Percentiles rank a stretch among this genome's conserved stretches.
These are phyloP conservation scores for Sphaeridia pumilis DNA, from an alignment of 2,888 invertebrate genomes.

Conservation along the genomic window DNA sequence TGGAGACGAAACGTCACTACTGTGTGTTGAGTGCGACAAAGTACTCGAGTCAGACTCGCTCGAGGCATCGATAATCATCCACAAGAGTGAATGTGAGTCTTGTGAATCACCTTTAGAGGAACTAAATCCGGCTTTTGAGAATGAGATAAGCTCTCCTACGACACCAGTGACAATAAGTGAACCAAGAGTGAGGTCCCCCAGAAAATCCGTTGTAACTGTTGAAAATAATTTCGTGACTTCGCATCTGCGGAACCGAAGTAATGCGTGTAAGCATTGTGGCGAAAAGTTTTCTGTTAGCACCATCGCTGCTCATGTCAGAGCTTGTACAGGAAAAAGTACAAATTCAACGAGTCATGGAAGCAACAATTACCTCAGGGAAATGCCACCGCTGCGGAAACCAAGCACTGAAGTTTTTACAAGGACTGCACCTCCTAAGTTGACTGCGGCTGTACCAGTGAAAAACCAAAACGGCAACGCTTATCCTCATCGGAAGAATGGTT, in stretches of 20 bases:
- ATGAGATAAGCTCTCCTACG: too few species aligned
- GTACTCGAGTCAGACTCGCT: constrained; percentile 14
- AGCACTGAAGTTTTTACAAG: not conserved
- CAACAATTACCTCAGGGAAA: not conserved
- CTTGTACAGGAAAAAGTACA: constrained; percentile 18
- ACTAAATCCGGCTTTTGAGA: too few species aligned
- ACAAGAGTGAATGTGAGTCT: constrained; percentile 17
- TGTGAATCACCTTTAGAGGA: too few species aligned
- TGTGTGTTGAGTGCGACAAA: constrained; percentile 26
- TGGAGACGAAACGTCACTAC: constrained; percentile 15
- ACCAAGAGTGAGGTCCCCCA: constrained; percentile 9
- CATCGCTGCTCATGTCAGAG: constrained; percentile 24
- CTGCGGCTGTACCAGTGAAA: not conserved
- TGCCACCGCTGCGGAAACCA: too few species aligned
- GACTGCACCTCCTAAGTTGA: not conserved
- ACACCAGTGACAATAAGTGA: constrained; percentile 7
- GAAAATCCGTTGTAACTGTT: constrained; percentile 11
- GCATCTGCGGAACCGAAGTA: constrained; percentile 24
- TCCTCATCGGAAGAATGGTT: not conserved
- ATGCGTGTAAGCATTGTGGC: constrained; percentile 23
- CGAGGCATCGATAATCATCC: constrained; percentile 13
- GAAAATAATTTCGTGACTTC: too few species aligned
- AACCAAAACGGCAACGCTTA: not conserved
- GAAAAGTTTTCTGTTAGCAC: constrained; percentile 24
- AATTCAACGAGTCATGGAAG: constrained; percentile 11